Evolutionary conservation across 37 sponge, comb jelly and placozoan genomes (phyloP).

Genomic region (Theonella swinhoei): DNA sequence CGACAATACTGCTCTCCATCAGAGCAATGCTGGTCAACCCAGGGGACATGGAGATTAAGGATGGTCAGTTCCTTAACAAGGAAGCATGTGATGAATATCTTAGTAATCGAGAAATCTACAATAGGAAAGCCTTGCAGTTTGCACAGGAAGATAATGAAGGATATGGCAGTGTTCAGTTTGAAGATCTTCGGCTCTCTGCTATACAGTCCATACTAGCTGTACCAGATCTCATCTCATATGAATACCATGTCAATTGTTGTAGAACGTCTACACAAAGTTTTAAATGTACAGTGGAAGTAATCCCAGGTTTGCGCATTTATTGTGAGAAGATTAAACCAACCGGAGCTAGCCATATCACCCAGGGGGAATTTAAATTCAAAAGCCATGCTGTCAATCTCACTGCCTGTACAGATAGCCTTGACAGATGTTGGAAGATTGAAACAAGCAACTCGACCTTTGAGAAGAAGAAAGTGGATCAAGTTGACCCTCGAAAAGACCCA

Average conservation of each 20-base stretch:
- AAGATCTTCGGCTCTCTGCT: neutral
- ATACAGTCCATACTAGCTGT: neutral
- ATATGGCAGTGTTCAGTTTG: neutral
- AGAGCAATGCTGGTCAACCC: neutral
- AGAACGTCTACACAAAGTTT: neutral
- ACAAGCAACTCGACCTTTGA: too few species aligned
- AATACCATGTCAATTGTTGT: neutral
- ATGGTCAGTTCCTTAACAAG: too few species aligned
- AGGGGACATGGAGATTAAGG: too few species aligned
- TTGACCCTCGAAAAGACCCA: neutral
- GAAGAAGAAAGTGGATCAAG: neutral
- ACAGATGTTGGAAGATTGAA: neutral
- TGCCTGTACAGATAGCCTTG: neutral
- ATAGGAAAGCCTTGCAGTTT: neutral
- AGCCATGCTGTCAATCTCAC: too few species aligned
- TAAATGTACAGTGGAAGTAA: neutral
- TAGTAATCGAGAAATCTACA: neutral
- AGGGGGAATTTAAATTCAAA: neutral
- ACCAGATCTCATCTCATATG: neutral
- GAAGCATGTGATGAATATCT: neutral
- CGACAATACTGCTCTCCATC: neutral
- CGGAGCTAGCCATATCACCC: neutral
- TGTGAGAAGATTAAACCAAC: neutral
- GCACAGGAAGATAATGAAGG: neutral
- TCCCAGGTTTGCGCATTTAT: neutral